Conservation (phyloP, 2,113 vertebrate species). For the Malurus alboscapulatus region DNA sequence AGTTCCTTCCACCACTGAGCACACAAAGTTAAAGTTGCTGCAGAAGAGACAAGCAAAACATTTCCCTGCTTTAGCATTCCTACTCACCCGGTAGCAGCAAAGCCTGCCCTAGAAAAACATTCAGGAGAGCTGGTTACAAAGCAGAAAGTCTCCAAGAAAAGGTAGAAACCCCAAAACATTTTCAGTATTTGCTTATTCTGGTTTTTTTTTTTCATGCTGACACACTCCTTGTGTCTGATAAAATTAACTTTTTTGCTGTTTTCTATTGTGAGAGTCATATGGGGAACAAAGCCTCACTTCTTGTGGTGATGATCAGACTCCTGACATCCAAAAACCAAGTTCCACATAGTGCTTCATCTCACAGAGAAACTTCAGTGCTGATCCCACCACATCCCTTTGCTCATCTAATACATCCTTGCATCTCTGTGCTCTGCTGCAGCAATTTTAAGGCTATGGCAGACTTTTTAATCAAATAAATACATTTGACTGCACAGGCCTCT, state of each 20-base stretch:
- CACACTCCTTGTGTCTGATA: background rate
- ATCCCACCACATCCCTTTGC: accelerated
- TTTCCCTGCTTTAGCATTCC: background rate
- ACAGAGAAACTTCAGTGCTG: background rate
- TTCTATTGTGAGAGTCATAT: accelerated
- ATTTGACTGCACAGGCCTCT: background rate
- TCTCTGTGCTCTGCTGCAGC: background rate
- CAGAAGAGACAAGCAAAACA: background rate
- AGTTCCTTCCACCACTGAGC: background rate
- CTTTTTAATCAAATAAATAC: conserved; percentile 29
- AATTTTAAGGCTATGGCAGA: background rate
- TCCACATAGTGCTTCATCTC: accelerated
- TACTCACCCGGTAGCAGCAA: background rate
- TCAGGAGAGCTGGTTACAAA: background rate
- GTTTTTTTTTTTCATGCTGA: background rate
- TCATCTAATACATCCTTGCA: background rate
- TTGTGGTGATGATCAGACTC: background rate
- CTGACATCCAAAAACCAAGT: accelerated
- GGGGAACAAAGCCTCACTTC: background rate
- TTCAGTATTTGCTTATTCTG: background rate
- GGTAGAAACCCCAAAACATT: background rate
- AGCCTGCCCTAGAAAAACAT: background rate
- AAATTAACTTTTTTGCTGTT: background rate
- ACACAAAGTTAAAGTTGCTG: background rate
- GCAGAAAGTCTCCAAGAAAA: background rate